Evolutionary conservation across 1,140 invertebrate species (phyloP).

Genomic region (Zaprionus camerounensis): DNA sequence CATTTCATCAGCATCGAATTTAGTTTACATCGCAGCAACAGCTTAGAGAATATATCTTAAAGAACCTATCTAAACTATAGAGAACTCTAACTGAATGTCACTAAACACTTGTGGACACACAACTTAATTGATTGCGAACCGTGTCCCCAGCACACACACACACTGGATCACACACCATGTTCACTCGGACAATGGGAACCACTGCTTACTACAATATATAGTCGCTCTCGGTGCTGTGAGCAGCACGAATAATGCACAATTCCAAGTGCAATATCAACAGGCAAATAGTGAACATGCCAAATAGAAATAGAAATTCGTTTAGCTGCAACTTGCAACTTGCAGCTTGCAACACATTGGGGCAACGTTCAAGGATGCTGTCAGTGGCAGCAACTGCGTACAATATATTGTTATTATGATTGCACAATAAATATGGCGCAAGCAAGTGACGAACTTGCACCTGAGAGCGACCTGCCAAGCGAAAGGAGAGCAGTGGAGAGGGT

Average conservation of each 20-base stretch:
- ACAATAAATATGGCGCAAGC: conserved; percentile 65
- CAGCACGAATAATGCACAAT: conserved; percentile 21
- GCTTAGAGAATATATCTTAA: neutral
- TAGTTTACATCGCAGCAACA: neutral
- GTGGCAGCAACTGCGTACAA: conserved; percentile 44
- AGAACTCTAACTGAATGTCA: too few species aligned
- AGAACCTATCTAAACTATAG: neutral
- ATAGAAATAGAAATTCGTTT: conserved; percentile 74
- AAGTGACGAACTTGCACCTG: conserved; percentile 46
- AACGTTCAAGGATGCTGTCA: conserved; percentile 60
- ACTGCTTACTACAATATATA: too few species aligned
- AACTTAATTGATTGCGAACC: neutral
- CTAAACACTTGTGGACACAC: neutral
- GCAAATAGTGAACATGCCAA: conserved; percentile 66
- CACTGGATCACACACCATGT: neutral
- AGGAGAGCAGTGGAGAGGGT: neutral
- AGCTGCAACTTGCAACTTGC: conserved; percentile 45
- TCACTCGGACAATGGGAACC: neutral
- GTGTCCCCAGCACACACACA: neutral
- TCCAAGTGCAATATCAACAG: conserved; percentile 72
- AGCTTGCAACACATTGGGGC: conserved; percentile 43
- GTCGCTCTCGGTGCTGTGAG: neutral
- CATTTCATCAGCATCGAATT: neutral
- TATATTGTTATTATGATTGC: conserved; percentile 73
- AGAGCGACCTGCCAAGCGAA: conserved; percentile 5